Evolutionary conservation across 2,888 invertebrate genomes (phyloP).

Genomic region (Leucophora obtusa): DNA sequence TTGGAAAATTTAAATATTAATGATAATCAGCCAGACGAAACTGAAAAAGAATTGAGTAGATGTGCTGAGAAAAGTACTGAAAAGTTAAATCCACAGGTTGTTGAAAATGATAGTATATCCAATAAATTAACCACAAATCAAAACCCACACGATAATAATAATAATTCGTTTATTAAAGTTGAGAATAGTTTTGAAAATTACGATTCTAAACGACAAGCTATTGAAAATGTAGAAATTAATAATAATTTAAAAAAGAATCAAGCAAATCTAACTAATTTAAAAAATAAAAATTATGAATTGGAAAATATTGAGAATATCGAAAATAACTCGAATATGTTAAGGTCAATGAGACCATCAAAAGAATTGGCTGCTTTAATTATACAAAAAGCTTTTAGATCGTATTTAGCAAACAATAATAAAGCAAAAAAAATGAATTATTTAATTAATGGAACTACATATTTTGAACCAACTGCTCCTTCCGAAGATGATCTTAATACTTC

Average conservation of each 20-base stretch:
- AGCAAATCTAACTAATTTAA: not conserved
- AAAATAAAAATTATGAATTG: not conserved
- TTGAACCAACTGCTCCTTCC: not conserved
- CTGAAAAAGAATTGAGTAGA: not conserved
- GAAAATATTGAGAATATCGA: not conserved
- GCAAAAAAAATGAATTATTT: not conserved
- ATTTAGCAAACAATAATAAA: not conserved
- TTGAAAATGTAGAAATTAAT: not conserved
- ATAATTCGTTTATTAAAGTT: not conserved
- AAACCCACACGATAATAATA: not conserved
- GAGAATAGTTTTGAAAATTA: not conserved
- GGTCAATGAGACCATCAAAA: not conserved
- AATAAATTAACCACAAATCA: not conserved
- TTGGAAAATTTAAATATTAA: not conserved
- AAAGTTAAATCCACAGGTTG: not conserved
- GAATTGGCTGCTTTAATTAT: slow-evolving; percentile 13
- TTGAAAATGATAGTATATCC: not conserved
- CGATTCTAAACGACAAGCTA: not conserved
- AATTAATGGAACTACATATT: not conserved
- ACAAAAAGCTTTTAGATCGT: slow-evolving; percentile 24
- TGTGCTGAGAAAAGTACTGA: no score
- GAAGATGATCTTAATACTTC: slow-evolving; percentile 6
- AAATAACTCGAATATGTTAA: not conserved
- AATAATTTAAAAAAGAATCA: not conserved
- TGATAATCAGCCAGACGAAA: not conserved